phyloP scores from a whole-genome alignment of 2,113 vertebrate species.

The Thermophis baileyi region DNA sequence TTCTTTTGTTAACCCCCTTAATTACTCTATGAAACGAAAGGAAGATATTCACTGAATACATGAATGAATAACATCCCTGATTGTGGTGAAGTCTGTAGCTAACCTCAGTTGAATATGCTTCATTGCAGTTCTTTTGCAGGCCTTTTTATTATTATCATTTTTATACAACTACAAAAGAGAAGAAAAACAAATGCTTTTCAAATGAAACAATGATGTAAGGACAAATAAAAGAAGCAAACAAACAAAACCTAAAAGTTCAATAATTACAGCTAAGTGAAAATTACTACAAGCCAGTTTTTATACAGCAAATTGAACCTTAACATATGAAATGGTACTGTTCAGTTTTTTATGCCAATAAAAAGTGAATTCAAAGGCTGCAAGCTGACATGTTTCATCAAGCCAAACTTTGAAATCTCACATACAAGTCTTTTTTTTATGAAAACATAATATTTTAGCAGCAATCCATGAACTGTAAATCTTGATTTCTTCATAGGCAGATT shows the following conservation, averaged over 20 bases:
- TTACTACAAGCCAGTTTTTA: not conserved
- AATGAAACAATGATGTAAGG: not conserved
- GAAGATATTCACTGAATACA: not conserved
- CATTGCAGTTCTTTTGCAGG: not conserved
- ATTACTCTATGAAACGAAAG: not conserved
- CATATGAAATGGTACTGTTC: not conserved
- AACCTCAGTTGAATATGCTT: not conserved
- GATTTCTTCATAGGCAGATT: not conserved
- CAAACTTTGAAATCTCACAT: not conserved
- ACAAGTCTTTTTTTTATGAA: not conserved
- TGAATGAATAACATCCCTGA: not conserved
- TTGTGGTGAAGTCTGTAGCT: not conserved
- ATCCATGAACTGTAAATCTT: not conserved
- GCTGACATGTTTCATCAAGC: not conserved
- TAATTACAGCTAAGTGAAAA: not conserved
- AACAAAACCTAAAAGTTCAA: not conserved
- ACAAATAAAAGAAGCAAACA: not conserved
- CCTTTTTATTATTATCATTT: not conserved
- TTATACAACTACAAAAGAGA: not conserved
- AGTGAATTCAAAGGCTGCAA: not conserved
- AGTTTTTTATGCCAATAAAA: not conserved
- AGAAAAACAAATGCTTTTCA: not conserved
- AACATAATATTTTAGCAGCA: not conserved
- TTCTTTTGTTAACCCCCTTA: not conserved
- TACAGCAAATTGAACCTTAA: not conserved